These are phyloP conservation scores for Agrochola macilenta DNA, from an alignment of 2,888 invertebrate species.

Conservation along the genomic window DNA sequence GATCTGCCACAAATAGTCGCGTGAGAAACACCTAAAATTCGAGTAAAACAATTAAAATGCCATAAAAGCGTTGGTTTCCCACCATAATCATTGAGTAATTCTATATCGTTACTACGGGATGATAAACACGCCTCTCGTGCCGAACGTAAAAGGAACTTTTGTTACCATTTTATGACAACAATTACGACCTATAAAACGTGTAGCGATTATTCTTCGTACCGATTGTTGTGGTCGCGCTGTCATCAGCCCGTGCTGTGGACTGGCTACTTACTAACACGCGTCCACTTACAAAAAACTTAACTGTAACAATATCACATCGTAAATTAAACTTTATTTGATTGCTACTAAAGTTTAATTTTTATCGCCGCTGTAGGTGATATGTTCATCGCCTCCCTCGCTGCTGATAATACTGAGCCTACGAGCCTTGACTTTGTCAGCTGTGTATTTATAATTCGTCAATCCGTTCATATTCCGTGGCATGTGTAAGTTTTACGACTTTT, in stretches of 20 bases:
- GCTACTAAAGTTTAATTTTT: conserved; percentile 71
- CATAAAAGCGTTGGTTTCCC: conserved; percentile 84
- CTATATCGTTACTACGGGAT: conserved; percentile 84
- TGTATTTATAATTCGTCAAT: conserved; percentile 80
- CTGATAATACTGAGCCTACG: conserved; percentile 71
- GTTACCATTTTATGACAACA: conserved; percentile 90
- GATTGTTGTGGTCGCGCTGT: conserved; percentile 88
- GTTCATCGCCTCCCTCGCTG: conserved; percentile 67
- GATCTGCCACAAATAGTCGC: conserved; percentile 73
- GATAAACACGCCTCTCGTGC: conserved; percentile 88
- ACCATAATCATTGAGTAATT: conserved; percentile 84
- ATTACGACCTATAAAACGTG: conserved; percentile 90
- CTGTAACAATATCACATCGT: conserved; percentile 60
- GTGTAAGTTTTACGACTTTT: conserved; percentile 67
- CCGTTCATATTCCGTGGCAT: conserved; percentile 61
- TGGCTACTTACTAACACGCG: conserved; percentile 71
- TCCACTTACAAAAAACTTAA: conserved; percentile 69
- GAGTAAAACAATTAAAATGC: conserved; percentile 85
- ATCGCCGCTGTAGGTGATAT: conserved; percentile 63
- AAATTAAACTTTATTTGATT: conserved; percentile 75
- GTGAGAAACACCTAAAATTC: conserved; percentile 75
- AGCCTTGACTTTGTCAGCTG: conserved; percentile 81
- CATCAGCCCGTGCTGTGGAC: conserved; percentile 81
- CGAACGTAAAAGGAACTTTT: conserved; percentile 89
- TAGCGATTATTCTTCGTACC: conserved; percentile 88